These are phyloP conservation scores for Zaprionus gabonicus DNA, from an alignment of 1,140 invertebrate species.

Conservation along the genomic window DNA sequence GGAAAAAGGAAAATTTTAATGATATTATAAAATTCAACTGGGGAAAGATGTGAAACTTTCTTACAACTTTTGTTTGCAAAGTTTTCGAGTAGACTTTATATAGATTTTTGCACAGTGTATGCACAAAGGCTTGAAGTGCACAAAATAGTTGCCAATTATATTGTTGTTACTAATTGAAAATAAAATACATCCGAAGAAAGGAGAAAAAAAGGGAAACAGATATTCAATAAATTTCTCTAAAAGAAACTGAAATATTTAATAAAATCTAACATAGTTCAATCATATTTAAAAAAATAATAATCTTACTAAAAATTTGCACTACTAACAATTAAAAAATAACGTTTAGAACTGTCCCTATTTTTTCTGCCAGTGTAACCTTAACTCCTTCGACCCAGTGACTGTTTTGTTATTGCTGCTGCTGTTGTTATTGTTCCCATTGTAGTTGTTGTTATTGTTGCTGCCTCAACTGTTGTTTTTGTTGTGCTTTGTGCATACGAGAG, in stretches of 20 bases:
- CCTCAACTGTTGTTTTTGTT: slow-evolving; percentile 36
- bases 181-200: no score
- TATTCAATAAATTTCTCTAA: no score
- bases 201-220: no score
- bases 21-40: not conserved
- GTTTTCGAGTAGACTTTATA: not conserved
- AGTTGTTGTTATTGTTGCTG: slow-evolving; percentile 15
- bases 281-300: not conserved
- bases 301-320: not conserved
- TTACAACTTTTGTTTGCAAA: not conserved
- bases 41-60: not conserved
- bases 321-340: no score
- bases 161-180: no score
- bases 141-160: not conserved
- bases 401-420: not conserved
- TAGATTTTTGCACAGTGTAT: not conserved
- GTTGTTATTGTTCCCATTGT: slow-evolving; percentile 1
- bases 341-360: no score
- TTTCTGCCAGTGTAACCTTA: not conserved
- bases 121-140: not conserved
- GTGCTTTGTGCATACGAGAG: slow-evolving; percentile 59
- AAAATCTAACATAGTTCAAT: no score
- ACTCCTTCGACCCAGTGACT: slow-evolving; percentile 1
- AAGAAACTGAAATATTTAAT: no score
- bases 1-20: not conserved